phyloP scores from a whole-genome alignment of 2,888 invertebrate genomes.

The Monopis laevigella region DNA sequence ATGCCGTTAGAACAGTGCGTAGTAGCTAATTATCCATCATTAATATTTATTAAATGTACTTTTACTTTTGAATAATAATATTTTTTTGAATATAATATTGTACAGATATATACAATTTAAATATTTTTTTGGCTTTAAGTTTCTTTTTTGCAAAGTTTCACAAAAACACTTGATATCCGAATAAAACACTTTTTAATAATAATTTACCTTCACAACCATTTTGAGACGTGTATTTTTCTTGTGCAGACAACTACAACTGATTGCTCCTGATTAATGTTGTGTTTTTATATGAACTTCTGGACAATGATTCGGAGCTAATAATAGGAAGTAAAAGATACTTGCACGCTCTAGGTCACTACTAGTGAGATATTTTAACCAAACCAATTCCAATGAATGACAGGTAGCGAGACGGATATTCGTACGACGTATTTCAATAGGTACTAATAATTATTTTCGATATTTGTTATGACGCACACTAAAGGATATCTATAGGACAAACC shows the following conservation, averaged over 20 bases:
- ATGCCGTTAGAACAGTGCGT: too few species aligned
- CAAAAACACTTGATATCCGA: not conserved
- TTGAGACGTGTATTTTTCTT: constrained; percentile 46
- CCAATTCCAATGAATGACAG: not conserved
- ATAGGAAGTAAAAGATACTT: constrained; percentile 56
- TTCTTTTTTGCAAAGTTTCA: constrained; percentile 1
- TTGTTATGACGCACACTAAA: too few species aligned
- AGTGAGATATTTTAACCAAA: constrained; percentile 20
- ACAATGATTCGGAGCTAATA: constrained; percentile 44
- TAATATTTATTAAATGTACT: too few species aligned
- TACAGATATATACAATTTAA: too few species aligned
- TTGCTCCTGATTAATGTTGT: constrained; percentile 36
- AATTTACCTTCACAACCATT: constrained; percentile 61
- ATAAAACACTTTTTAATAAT: not conserved
- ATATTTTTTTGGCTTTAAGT: too few species aligned
- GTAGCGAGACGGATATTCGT: not conserved
- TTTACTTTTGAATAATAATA: too few species aligned
- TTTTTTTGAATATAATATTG: too few species aligned
- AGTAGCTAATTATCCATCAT: too few species aligned
- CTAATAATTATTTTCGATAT: too few species aligned
- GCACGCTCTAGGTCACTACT: constrained; percentile 45
- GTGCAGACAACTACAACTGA: constrained; percentile 58
- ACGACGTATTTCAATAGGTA: too few species aligned
- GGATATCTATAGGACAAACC: too few species aligned
- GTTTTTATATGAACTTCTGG: constrained; percentile 40